Base-by-base conservation (phyloP, 2,113 vertebrate genomes). In the Chlorodrepanis virens region DNA sequence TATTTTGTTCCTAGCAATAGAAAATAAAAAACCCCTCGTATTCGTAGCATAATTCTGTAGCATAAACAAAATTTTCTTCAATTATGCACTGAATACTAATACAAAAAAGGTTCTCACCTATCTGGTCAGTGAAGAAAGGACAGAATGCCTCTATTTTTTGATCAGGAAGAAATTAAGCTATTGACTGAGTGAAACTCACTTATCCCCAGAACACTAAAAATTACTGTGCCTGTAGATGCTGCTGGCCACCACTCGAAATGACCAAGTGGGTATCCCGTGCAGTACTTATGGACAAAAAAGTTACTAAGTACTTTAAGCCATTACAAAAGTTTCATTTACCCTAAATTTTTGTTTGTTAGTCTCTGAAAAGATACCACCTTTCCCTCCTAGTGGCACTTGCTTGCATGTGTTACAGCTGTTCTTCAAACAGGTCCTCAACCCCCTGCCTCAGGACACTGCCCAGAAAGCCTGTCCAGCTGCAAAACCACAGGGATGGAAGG, bases 221-320 rank as follows among this genome's bases (percentile, higher is more conserved):
- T 31, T 44, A 13, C 22, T 44, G 28, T 25, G 27, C 24, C 39
- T 42, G 18, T 24, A 68, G 44, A 40, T 50, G 49, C 53, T 54
- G 42, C 31, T 65, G 77, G 40, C 39, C 74, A 65, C 27, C 0
- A 12, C 61, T 6, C 4, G 17, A 63, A 59, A 33, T 6, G 35
- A 78, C 14, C 1, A 2, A 9, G 6, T 42, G 47, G 52, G 37
- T 22, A 27, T 40, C 33, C 25, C 71, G 33, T 6, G 17, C 37
- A 35, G 23, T 11, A 49, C 0, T 0, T 13, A 31, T 2, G 5
- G 31, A 33, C 27, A 72, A 29, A 69, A 25, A 35, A 35, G 37
- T 24, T 42, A 72, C 42, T 7, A 59, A 64, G 53, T 18, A 25
- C 29, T 37, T 81, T 25, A 4, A 89, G 53, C 6, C 29, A 52